Evolutionary conservation across 2,113 vertebrate genomes (phyloP).

Genomic region (Thunnus thynnus): DNA sequence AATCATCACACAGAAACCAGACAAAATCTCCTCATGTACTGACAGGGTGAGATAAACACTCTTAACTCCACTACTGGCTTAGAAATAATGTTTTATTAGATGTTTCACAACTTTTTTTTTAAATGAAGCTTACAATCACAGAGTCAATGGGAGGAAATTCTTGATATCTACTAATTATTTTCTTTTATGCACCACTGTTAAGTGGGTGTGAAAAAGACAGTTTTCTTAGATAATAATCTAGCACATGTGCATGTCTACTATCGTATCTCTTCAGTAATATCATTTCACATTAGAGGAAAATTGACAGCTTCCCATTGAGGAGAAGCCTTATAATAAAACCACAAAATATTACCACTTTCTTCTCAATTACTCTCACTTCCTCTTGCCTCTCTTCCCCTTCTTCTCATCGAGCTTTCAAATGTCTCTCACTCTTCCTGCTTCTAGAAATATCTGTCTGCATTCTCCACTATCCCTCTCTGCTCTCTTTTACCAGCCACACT

Average conservation of each 20-base stretch:
- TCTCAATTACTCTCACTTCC: conserved; percentile 22
- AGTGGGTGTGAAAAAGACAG: neutral
- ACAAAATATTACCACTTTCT: conserved; percentile 15
- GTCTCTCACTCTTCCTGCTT: neutral
- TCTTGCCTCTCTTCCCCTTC: neutral
- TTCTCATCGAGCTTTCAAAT: no score
- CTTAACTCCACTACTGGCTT: no score
- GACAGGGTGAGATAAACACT: no score
- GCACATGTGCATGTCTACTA: neutral
- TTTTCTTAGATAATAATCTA: neutral
- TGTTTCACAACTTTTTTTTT: no score
- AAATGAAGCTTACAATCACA: no score
- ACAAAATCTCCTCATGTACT: no score
- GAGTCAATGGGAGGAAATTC: no score
- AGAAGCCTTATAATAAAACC: conserved; percentile 11
- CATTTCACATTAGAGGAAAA: neutral
- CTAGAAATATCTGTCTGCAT: neutral
- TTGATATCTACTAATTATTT: neutral
- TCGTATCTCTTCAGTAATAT: neutral
- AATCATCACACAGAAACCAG: no score
- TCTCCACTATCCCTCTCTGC: neutral
- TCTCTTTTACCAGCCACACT: neutral
- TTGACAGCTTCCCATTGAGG: conserved; percentile 10
- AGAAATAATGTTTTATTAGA: no score
- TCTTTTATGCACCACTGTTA: neutral